A percentile compares a stretch with the other conserved stretches of the same genome.
These are phyloP conservation scores for Muraenolepis orangiensis DNA, from an alignment of 2,797 vertebrate genomes.

Conservation along the genomic window DNA sequence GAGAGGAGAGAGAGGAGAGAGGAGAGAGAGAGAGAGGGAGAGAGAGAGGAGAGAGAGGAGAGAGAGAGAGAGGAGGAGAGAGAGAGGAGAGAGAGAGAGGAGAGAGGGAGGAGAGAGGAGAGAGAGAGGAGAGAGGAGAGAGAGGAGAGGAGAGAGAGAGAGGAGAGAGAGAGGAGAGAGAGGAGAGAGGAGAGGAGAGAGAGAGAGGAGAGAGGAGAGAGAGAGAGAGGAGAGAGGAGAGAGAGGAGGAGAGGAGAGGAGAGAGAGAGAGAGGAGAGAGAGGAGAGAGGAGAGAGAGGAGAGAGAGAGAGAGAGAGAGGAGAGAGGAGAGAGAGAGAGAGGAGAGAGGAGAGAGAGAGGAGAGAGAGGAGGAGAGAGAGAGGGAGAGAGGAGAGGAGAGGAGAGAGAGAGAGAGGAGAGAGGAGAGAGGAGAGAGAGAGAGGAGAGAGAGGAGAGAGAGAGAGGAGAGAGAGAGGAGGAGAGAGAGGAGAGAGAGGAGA, in stretches of 20 bases:
- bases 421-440: slow-evolving; percentile 53
- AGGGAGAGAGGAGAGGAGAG: not conserved
- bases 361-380: slow-evolving; percentile 5
- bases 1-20: no score
- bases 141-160: no score
- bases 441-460: slow-evolving; percentile 20
- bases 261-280: not conserved
- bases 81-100: no score
- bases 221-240: not conserved
- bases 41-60: no score
- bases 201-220: not conserved
- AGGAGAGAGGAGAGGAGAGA: not conserved
- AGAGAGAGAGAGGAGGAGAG: no score
- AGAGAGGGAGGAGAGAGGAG: no score
- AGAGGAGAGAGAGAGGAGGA: slow-evolving; percentile 26
- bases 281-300: not conserved
- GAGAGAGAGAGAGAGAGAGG: not conserved
- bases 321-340: not conserved
- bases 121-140: no score
- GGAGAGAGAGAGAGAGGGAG: no score
- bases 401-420: slow-evolving; percentile 35
- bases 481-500: slow-evolving; percentile 49
- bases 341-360: not conserved
- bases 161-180: no score
- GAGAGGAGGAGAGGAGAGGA: not conserved